A percentile compares a stretch with the other conserved stretches of the same genome.
phyloP scores from a whole-genome alignment of 2,113 vertebrate genomes.

The Capreolus pygargus region DNA sequence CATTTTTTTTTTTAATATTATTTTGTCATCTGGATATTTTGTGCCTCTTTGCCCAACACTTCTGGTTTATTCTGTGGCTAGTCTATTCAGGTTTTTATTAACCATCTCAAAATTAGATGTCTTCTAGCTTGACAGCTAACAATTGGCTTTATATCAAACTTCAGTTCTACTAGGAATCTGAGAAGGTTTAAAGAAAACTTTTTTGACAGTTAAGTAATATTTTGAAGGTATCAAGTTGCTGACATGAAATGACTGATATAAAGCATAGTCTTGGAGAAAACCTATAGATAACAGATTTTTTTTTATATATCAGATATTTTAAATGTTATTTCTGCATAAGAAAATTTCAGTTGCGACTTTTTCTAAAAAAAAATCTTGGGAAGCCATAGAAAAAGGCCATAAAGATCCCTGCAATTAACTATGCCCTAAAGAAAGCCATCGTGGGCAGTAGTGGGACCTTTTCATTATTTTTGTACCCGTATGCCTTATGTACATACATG shows the following conservation, averaged over 20 bases:
- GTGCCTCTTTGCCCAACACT: conserved; percentile 7
- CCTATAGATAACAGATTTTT: not conserved
- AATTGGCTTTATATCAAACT: conserved; percentile 42
- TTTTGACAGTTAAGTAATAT: conserved; percentile 9
- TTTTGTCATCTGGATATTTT: conserved; percentile 55
- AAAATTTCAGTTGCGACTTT: not conserved
- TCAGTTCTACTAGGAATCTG: conserved; percentile 16
- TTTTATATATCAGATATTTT: not conserved
- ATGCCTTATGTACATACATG: not conserved
- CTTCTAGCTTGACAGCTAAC: conserved; percentile 30
- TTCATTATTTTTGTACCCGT: not conserved
- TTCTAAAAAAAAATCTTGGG: not conserved
- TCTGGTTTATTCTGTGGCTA: conserved; percentile 43
- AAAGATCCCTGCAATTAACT: not conserved
- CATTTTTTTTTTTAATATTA: conserved; percentile 1
- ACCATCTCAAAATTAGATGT: conserved; percentile 31
- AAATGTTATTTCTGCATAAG: conserved; percentile 7
- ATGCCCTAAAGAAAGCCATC: not conserved
- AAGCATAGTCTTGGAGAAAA: not conserved
- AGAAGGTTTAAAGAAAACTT: not conserved
- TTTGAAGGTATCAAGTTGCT: not conserved
- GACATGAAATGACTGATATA: conserved; percentile 3
- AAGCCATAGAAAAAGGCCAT: not conserved
- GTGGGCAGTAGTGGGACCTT: not conserved
- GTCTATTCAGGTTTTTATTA: conserved; percentile 44